phyloP scores from a whole-genome alignment of 2,797 vertebrate genomes.

The Poeciliopsis paucimaculata region DNA sequence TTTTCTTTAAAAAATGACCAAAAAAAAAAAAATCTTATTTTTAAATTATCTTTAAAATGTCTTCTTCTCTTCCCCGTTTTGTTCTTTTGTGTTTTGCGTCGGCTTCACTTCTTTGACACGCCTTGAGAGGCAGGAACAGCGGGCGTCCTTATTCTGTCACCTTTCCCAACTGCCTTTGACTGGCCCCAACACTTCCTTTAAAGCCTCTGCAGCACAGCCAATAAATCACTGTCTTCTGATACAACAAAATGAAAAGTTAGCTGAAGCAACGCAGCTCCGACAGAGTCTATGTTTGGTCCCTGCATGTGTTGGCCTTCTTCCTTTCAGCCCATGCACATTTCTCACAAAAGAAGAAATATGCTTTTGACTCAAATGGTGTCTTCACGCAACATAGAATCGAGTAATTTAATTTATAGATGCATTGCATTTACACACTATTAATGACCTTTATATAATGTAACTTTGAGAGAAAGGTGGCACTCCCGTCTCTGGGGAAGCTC shows the following conservation, averaged over 20 bases:
- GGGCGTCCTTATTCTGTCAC: slow-evolving; percentile 83
- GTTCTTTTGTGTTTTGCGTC: slow-evolving; percentile 38
- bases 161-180: slow-evolving; percentile 73
- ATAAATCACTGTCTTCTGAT: slow-evolving; percentile 82
- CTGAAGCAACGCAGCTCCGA: slow-evolving; percentile 53
- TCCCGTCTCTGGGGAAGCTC: slow-evolving; percentile 51
- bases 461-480: slow-evolving; percentile 58
- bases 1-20: not conserved
- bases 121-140: slow-evolving; percentile 71
- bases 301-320: slow-evolving; percentile 56
- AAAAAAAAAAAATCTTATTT: not conserved
- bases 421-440: slow-evolving; percentile 24
- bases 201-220: slow-evolving; percentile 71
- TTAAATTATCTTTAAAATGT: not conserved
- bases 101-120: slow-evolving; percentile 64
- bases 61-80: slow-evolving; percentile 32
- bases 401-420: slow-evolving; percentile 34
- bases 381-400: not conserved
- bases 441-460: slow-evolving; percentile 54
- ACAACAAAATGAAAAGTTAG: slow-evolving; percentile 71
- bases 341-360: slow-evolving; percentile 54
- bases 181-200: slow-evolving; percentile 72
- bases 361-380: slow-evolving; percentile 35
- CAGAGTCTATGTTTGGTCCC: slow-evolving; percentile 57
- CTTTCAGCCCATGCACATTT: slow-evolving; percentile 34